phyloP scores from a whole-genome alignment of 2,113 vertebrate species.

The Pan paniscus region DNA sequence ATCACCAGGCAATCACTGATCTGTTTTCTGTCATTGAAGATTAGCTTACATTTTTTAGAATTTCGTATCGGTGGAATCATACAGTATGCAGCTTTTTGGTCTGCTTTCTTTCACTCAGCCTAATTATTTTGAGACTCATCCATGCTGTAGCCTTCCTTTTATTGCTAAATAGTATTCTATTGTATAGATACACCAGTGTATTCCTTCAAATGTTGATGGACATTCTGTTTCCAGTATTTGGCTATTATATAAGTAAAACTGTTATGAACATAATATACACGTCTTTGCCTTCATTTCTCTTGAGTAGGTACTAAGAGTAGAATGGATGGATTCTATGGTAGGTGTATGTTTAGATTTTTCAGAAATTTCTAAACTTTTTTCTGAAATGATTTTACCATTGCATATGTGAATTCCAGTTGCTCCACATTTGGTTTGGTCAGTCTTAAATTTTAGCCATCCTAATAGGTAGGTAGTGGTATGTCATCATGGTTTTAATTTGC shows the following conservation, averaged over 20 bases:
- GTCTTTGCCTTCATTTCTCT: neutral
- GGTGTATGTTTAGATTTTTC: neutral
- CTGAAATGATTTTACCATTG: neutral
- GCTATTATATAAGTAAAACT: neutral
- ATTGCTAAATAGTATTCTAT: neutral
- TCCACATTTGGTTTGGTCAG: neutral
- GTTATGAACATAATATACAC: neutral
- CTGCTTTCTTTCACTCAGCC: neutral
- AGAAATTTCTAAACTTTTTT: neutral
- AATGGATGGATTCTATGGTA: neutral
- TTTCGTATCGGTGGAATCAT: neutral
- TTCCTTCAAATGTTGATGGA: neutral
- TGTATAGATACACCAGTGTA: neutral
- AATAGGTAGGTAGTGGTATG: neutral
- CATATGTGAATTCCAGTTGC: neutral
- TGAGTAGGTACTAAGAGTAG: neutral
- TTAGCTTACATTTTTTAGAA: conserved; percentile 12
- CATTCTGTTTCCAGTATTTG: neutral
- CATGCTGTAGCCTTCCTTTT: neutral
- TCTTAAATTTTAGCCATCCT: neutral
- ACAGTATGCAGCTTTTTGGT: neutral
- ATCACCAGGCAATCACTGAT: neutral
- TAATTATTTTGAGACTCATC: neutral
- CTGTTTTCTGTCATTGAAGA: neutral
- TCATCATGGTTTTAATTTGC: neutral